Percentiles rank a stretch among this genome's conserved stretches.
These are phyloP conservation scores for Poeciliopsis occidentalis DNA, from an alignment of 2,113 vertebrate species.

Conservation along the genomic window DNA sequence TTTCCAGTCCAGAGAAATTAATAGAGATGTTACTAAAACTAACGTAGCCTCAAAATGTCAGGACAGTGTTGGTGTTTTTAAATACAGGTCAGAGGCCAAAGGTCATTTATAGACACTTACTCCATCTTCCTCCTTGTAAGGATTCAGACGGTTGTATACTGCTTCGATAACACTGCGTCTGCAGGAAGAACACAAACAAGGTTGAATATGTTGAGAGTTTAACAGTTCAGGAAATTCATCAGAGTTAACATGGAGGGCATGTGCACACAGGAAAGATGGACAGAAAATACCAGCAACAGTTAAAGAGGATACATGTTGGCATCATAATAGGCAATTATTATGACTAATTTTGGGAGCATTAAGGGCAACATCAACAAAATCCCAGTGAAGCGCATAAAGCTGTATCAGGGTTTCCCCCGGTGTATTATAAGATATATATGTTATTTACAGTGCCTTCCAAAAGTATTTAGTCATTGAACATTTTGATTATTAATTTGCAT, in stretches of 20 bases:
- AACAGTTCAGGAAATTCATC: neutral
- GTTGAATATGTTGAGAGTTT: neutral
- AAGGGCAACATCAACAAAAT: no score
- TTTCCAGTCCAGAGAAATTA: neutral
- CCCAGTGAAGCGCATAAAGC: no score
- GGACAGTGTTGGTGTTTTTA: neutral
- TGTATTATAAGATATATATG: no score
- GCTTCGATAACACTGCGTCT: slow-evolving; percentile 98
- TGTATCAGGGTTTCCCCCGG: no score
- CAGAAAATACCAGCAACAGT: no score
- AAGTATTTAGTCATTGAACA: no score
- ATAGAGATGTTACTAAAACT: slow-evolving; percentile 3
- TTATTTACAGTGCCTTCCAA: no score
- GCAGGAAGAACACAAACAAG: slow-evolving; percentile 40
- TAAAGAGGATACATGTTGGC: no score
- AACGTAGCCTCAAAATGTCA: neutral
- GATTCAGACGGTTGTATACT: slow-evolving; percentile 96
- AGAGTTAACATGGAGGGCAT: neutral
- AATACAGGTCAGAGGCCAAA: neutral
- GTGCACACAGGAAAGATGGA: neutral
- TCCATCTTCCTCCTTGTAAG: slow-evolving; percentile 95
- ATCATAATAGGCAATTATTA: no score
- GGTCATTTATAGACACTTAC: slow-evolving; percentile 81
- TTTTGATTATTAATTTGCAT: no score
- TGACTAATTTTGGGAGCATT: no score